These are phyloP conservation scores for Myiagra hebetior DNA, from an alignment of 2,113 vertebrate species.

Conservation along the genomic window DNA sequence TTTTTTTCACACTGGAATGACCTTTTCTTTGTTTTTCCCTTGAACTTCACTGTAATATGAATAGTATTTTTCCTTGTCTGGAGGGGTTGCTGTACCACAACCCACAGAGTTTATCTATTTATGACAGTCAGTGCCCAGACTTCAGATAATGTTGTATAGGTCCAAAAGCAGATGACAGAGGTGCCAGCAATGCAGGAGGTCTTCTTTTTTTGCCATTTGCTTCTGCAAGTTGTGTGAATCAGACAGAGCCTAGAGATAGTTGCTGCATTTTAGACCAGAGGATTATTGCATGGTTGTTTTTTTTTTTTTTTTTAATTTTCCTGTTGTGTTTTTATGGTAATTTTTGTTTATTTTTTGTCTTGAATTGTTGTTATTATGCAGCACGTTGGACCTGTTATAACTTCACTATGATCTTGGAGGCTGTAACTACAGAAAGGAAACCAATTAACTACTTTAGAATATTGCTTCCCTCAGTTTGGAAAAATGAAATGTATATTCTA, in stretches of 20 bases:
- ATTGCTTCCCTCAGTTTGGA: background rate
- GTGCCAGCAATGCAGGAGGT: background rate
- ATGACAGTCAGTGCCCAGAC: background rate
- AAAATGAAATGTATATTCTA: background rate
- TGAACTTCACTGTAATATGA: background rate
- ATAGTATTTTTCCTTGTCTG: background rate
- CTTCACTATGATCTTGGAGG: background rate
- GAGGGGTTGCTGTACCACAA: background rate
- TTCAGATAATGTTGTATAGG: background rate
- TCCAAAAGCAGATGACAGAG: background rate
- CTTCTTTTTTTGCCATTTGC: background rate
- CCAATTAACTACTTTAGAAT: background rate
- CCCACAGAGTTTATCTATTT: background rate
- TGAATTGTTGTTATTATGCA: background rate
- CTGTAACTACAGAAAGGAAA: background rate
- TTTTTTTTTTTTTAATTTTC: background rate
- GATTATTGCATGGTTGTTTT: background rate
- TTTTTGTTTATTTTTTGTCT: background rate
- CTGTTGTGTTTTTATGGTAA: too few relatives aligned
- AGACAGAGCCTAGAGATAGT: background rate
- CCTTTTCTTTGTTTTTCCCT: background rate
- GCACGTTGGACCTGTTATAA: background rate
- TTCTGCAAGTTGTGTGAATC: background rate
- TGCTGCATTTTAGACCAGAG: background rate
- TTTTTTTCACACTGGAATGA: background rate